Evolutionary conservation across 2,113 vertebrate genomes (phyloP).

Genomic region (Tricholaema leucomelas): DNA sequence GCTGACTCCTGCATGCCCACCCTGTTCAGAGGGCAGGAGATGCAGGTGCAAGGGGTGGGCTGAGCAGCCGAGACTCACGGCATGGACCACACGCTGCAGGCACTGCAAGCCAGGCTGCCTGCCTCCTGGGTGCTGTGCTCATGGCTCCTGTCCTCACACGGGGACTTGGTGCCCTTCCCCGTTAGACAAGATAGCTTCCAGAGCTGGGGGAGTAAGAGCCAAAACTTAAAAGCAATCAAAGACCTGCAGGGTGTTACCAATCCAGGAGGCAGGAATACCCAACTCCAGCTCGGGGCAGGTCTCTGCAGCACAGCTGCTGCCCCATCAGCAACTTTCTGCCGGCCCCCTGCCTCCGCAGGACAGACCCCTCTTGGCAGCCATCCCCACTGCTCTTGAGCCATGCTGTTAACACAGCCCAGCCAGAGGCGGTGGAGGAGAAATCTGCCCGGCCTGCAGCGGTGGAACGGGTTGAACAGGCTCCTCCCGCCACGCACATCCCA

Average conservation of each 20-base stretch:
- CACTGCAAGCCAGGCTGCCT: neutral
- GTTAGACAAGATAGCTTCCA: neutral
- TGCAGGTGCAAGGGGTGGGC: neutral
- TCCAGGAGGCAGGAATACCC: neutral
- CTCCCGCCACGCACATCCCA: neutral
- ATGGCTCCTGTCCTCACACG: neutral
- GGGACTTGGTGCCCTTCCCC: neutral
- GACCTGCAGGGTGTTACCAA: neutral
- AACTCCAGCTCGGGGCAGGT: neutral
- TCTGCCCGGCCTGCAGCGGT: neutral
- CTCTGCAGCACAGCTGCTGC: neutral
- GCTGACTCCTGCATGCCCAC: accelerated
- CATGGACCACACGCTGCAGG: accelerated
- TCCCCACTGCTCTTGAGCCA: neutral
- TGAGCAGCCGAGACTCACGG: accelerated
- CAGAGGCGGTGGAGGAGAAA: neutral
- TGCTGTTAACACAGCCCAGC: neutral
- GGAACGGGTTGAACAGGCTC: slow-evolving; percentile 20
- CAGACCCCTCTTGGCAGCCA: neutral
- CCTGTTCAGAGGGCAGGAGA: neutral
- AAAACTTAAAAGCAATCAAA: neutral
- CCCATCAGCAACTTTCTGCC: neutral
- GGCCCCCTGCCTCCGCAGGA: neutral
- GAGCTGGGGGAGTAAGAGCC: neutral
- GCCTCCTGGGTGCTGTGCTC: neutral